Evolutionary conservation across 2,113 vertebrate species (phyloP).

Genomic region (Corythoichthys haematopterus): DNA sequence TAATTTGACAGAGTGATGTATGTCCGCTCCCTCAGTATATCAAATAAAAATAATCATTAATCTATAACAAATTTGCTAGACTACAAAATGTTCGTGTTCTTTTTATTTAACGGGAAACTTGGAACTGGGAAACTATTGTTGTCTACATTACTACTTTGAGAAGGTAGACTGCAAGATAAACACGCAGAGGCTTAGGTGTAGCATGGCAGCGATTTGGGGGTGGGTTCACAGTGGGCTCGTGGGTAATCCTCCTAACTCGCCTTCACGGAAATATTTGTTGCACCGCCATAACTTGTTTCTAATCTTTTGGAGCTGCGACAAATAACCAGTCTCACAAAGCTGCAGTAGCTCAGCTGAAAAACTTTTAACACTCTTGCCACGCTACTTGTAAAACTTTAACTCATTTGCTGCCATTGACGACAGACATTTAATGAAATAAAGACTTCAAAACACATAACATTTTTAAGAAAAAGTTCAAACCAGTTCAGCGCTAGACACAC

Average conservation of each 20-base stretch:
- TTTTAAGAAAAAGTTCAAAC: no score
- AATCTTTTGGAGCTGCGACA: not conserved
- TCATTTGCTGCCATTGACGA: no score
- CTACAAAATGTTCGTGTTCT: not conserved
- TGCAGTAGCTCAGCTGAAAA: not conserved
- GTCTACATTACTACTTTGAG: slow-evolving; percentile 1
- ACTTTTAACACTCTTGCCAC: not conserved
- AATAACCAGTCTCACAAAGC: not conserved
- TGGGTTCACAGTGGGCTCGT: slow-evolving; percentile 16
- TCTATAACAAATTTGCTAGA: not conserved
- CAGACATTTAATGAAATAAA: no score
- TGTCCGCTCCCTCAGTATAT: not conserved
- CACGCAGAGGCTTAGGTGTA: slow-evolving; percentile 34
- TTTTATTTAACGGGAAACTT: slow-evolving; percentile 14
- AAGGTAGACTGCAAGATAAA: slow-evolving; percentile 32
- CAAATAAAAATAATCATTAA: not conserved
- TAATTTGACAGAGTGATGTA: slow-evolving; percentile 24
- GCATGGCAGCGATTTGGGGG: not conserved
- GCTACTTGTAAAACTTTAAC: not conserved
- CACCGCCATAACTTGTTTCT: not conserved
- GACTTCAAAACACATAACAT: no score
- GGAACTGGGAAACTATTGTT: not conserved
- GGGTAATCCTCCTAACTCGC: slow-evolving; percentile 29
- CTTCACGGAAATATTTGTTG: not conserved
- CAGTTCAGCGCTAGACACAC: not conserved